Percentiles rank a stretch among this genome's conserved stretches.
Evolutionary conservation across 1,140 invertebrate genomes (phyloP).

Genomic region (Wasmannia auropunctata): DNA sequence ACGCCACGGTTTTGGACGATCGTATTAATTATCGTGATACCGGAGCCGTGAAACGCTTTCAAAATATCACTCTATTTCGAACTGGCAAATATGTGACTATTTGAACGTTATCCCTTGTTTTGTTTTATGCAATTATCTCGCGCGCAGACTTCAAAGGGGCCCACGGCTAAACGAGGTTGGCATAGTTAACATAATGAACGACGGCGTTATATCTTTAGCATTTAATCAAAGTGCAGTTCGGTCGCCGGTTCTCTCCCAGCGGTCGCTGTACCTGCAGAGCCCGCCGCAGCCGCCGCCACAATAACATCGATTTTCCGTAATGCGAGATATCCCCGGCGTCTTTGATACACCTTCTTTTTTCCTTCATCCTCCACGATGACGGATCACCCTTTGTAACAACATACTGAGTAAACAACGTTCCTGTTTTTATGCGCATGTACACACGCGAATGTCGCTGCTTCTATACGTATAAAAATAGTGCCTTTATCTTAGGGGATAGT

Average conservation of each 20-base stretch:
- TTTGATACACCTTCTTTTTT: conserved; percentile 55
- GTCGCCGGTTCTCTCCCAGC: conserved; percentile 1
- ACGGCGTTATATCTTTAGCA: conserved; percentile 18
- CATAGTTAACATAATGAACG: conserved; percentile 35
- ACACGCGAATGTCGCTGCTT: conserved; percentile 21
- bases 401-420: conserved; percentile 53
- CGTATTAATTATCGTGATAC: conserved; percentile 24
- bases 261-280: conserved; percentile 11
- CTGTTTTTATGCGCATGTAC: conserved; percentile 49
- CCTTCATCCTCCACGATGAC: conserved; percentile 52
- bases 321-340: conserved; percentile 47
- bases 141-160: not conserved
- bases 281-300: not conserved
- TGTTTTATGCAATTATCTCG: conserved; percentile 3
- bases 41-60: not conserved
- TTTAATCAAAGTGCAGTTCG: conserved; percentile 45
- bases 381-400: conserved; percentile 59
- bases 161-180: not conserved
- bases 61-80: not conserved
- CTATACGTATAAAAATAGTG: conserved; percentile 38
- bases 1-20: not conserved
- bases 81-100: conserved; percentile 11
- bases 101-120: not conserved
- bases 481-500: conserved; percentile 37
- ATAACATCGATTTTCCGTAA: conserved; percentile 57